Percentiles rank a stretch among this genome's conserved stretches.
These are phyloP conservation scores for Rambutsinella grinnellia DNA, from an alignment of 2,888 invertebrate species.

Conservation along the genomic window DNA sequence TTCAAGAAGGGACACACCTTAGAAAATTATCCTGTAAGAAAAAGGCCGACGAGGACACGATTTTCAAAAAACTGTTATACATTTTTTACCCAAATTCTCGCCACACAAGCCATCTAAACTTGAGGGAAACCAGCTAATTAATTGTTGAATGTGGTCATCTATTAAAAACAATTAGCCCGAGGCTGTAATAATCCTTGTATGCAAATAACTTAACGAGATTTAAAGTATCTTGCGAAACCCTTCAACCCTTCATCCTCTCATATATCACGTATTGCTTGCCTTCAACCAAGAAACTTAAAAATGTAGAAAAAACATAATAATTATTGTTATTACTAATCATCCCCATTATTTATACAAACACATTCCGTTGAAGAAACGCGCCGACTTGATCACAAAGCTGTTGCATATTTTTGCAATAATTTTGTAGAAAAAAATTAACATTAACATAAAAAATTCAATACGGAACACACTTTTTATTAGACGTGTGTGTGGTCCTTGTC, in stretches of 20 bases:
- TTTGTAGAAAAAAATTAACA: not conserved
- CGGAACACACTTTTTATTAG: not conserved
- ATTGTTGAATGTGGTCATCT: conserved; percentile 15
- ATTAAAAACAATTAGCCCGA: not conserved
- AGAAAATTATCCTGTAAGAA: not conserved
- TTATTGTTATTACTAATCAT: conserved; percentile 11
- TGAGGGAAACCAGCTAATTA: conserved; percentile 34
- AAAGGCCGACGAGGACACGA: not conserved
- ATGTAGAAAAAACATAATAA: not conserved
- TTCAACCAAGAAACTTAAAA: not conserved
- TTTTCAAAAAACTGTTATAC: not conserved
- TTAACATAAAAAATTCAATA: not conserved
- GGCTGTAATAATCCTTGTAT: not conserved
- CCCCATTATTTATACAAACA: conserved; percentile 7
- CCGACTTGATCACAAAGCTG: not conserved
- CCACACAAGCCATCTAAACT: not conserved
- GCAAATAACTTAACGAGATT: not conserved
- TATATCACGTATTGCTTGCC: not conserved
- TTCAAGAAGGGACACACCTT: too few species aligned
- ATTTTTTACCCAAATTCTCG: not conserved
- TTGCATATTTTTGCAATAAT: not conserved
- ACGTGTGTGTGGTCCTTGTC: conserved; percentile 2
- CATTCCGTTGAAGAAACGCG: not conserved
- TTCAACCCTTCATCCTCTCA: too few species aligned
- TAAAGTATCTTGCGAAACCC: not conserved